These are phyloP conservation scores for Anoplolepis gracilipes DNA, from an alignment of 1,140 invertebrate genomes.

Conservation along the genomic window DNA sequence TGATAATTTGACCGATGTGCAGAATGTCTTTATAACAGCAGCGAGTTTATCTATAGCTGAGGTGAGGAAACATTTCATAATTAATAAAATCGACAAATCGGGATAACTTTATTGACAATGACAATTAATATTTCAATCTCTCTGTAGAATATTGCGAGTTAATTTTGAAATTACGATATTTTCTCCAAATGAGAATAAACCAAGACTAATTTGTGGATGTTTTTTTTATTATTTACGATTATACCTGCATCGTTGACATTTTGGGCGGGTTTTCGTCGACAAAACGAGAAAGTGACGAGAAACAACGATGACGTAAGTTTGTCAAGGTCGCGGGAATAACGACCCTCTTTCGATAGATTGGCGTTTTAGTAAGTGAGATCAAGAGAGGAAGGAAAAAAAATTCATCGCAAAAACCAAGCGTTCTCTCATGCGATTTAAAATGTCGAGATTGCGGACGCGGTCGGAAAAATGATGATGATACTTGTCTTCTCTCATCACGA, in stretches of 20 bases:
- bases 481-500: not conserved
- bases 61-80: not conserved
- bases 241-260: conserved; percentile 2
- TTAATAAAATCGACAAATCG: not conserved
- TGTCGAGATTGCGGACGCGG: not conserved
- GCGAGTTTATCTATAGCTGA: not conserved
- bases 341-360: conserved; percentile 12
- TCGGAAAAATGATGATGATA: conserved; percentile 21
- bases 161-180: not conserved
- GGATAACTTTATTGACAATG: not conserved
- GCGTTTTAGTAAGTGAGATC: not conserved
- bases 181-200: not conserved
- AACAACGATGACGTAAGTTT: conserved; percentile 34
- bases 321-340: conserved; percentile 45
- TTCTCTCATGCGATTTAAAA: not conserved
- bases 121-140: not conserved
- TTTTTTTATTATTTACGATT: not conserved
- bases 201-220: not conserved
- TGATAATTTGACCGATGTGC: not conserved
- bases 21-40: not conserved
- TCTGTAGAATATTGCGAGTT: too few species aligned
- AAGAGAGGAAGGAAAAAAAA: not conserved
- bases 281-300: conserved; percentile 39
- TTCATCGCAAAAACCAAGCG: not conserved
- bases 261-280: not conserved